A percentile compares a stretch with the other conserved stretches of the same genome.
These are phyloP conservation scores for Nannoperca obscura DNA, from an alignment of 2,797 vertebrate genomes.

Conservation along the genomic window DNA sequence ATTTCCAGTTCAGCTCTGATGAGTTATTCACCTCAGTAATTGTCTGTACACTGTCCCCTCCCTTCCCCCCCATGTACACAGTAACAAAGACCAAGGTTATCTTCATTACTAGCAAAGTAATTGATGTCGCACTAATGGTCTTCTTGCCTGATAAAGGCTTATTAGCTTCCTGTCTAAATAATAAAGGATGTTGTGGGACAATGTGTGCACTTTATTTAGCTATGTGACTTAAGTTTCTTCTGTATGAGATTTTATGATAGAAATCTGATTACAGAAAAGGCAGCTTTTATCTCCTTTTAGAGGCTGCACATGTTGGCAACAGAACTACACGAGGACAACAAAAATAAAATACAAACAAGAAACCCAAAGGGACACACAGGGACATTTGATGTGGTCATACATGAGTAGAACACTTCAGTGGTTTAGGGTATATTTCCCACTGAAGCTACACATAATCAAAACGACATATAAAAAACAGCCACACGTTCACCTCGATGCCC, in stretches of 20 bases:
- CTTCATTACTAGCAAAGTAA: constrained; percentile 74
- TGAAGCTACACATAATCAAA: not conserved
- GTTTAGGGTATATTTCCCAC: not conserved
- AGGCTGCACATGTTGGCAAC: not conserved
- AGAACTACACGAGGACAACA: not conserved
- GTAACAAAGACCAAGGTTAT: constrained; percentile 60
- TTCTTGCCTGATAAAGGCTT: constrained; percentile 54
- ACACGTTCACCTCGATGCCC: not conserved
- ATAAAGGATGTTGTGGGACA: constrained; percentile 58
- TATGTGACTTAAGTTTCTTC: not conserved
- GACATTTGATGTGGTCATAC: not conserved
- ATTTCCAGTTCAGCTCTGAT: constrained; percentile 51
- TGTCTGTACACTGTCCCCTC: constrained; percentile 9
- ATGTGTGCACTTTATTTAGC: constrained; percentile 19
- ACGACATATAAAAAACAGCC: not conserved
- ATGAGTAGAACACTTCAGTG: not conserved
- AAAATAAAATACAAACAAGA: not conserved
- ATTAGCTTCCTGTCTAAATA: constrained; percentile 73
- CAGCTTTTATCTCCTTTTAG: not conserved
- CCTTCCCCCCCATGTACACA: not conserved
- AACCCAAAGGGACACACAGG: not conserved
- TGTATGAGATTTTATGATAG: not conserved
- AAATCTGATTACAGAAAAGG: constrained; percentile 7
- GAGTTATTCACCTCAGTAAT: constrained; percentile 50
- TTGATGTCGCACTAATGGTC: constrained; percentile 68